phyloP scores from a whole-genome alignment of 2,113 vertebrate genomes.

The Poeciliopsis turrubarensis region DNA sequence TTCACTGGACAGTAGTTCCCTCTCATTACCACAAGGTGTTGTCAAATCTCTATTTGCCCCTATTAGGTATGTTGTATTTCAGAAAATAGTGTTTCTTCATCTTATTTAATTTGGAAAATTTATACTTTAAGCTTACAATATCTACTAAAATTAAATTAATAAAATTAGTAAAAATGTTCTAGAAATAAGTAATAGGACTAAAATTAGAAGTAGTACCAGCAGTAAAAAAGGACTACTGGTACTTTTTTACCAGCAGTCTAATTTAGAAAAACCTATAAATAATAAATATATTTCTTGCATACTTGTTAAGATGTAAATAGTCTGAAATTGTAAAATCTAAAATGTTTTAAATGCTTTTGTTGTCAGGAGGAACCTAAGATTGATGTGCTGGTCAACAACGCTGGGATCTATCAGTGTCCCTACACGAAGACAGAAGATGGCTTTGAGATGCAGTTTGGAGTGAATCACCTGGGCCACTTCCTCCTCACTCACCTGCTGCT shows the following conservation, averaged over 20 bases:
- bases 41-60: slow-evolving; percentile 6
- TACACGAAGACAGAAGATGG: slow-evolving; percentile 93
- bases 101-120: too few relatives aligned
- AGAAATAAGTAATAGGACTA: too few relatives aligned
- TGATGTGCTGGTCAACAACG: slow-evolving; percentile 94
- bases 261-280: too few relatives aligned
- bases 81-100: neutral
- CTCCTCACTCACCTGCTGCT: slow-evolving; percentile 92
- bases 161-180: neutral
- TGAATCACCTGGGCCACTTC: slow-evolving; percentile 96
- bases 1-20: slow-evolving; percentile 8
- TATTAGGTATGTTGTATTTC: neutral
- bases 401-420: slow-evolving; percentile 93
- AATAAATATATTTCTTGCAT: too few relatives aligned
- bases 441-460: slow-evolving; percentile 95
- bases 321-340: neutral
- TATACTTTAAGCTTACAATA: neutral
- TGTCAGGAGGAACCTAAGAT: slow-evolving; percentile 88
- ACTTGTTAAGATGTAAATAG: too few relatives aligned
- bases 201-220: too few relatives aligned
- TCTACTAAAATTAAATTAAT: neutral
- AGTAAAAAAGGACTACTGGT: too few relatives aligned
- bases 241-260: too few relatives aligned
- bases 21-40: slow-evolving; percentile 33
- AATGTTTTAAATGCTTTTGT: slow-evolving; percentile 32